A percentile compares a stretch with the other conserved stretches of the same genome.
These are phyloP conservation scores for Microctenopoma lineatum DNA, from an alignment of 2,797 vertebrate species.

Conservation along the genomic window DNA sequence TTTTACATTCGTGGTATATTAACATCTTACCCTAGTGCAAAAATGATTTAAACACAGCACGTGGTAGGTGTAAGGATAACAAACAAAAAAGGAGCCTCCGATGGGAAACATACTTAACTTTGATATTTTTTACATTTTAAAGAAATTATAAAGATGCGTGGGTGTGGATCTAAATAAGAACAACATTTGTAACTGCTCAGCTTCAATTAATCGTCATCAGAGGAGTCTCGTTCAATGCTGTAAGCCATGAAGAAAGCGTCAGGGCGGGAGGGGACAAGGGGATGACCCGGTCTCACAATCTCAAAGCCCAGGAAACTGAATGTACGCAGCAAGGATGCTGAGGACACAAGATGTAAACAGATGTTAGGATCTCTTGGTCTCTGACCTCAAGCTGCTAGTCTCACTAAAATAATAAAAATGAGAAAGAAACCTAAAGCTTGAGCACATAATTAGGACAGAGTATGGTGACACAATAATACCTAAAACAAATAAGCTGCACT, in stretches of 20 bases:
- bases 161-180: conserved; percentile 47
- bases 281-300: conserved; percentile 99
- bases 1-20: conserved; percentile 76
- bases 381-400: too few species aligned
- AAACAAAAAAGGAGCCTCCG: conserved; percentile 33
- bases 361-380: not conserved
- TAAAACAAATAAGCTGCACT: too few species aligned
- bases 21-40: conserved; percentile 79
- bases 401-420: too few species aligned
- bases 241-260: conserved; percentile 99
- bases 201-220: conserved; percentile 88
- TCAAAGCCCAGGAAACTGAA: conserved; percentile 99
- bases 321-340: conserved; percentile 94
- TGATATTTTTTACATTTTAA: conserved; percentile 62
- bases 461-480: too few species aligned
- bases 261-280: conserved; percentile 96
- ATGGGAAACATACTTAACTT: conserved; percentile 61
- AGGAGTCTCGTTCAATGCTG: conserved; percentile 95
- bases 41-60: conserved; percentile 76
- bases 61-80: conserved; percentile 51
- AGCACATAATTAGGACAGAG: too few species aligned
- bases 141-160: conserved; percentile 52
- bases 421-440: too few species aligned
- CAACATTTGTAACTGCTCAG: conserved; percentile 61
- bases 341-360: not conserved